Percentiles rank a stretch among this genome's conserved stretches.
Evolutionary conservation across 2,113 vertebrate species (phyloP).

Genomic region (Tinamus guttatus): DNA sequence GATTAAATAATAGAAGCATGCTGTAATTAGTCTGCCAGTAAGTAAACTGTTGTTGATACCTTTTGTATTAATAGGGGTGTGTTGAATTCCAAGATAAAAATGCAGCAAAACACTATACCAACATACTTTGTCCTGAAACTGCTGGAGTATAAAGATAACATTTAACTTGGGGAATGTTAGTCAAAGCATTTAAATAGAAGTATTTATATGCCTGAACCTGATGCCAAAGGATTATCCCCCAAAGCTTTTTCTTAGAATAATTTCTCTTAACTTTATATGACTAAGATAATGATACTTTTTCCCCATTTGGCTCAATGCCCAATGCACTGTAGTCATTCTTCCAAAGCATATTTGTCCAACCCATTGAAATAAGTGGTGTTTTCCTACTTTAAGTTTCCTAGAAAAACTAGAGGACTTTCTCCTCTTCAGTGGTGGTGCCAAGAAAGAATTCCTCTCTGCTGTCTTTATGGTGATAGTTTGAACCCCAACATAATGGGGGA

Average conservation of each 20-base stretch:
- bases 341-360: neutral
- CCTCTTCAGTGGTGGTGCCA: neutral
- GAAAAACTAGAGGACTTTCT: neutral
- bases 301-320: neutral
- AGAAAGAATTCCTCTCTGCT: neutral
- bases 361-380: neutral
- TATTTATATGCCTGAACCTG: neutral
- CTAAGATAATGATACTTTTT: neutral
- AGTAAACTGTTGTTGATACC: neutral
- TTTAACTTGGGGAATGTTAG: neutral
- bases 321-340: neutral
- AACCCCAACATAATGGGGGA: neutral
- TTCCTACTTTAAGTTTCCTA: neutral
- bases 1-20: neutral
- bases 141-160: neutral
- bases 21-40: neutral
- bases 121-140: neutral
- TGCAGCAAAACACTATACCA: neutral
- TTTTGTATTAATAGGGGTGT: neutral
- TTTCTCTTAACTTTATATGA: neutral
- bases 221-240: neutral
- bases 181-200: neutral
- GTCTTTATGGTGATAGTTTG: fast-evolving
- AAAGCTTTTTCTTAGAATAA: neutral
- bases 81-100: neutral